Conservation (phyloP, 2,888 invertebrate species). For the Venusia cambrica region DNA sequence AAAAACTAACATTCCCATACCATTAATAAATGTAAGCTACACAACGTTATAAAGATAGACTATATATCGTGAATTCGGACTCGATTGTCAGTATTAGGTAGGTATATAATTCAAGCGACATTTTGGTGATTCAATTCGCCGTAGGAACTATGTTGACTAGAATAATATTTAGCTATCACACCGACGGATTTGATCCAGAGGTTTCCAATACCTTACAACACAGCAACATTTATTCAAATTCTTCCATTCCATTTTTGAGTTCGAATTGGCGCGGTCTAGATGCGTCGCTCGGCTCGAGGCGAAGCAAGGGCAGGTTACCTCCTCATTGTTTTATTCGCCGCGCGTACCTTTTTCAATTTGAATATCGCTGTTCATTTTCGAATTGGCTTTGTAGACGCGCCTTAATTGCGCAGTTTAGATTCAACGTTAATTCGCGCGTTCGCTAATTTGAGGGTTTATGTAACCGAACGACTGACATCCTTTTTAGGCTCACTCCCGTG, state of each 20-base stretch:
- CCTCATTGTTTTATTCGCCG: slow-evolving; percentile 70
- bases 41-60: slow-evolving; percentile 21
- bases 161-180: slow-evolving; percentile 38
- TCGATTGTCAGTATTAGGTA: slow-evolving; percentile 11
- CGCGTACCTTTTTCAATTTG: slow-evolving; percentile 78
- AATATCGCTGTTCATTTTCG: slow-evolving; percentile 77
- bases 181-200: slow-evolving; percentile 62
- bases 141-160: slow-evolving; percentile 8
- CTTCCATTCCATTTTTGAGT: slow-evolving; percentile 68
- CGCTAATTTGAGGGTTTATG: slow-evolving; percentile 75
- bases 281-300: slow-evolving; percentile 50
- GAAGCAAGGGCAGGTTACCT: slow-evolving; percentile 45
- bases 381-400: slow-evolving; percentile 72
- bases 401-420: slow-evolving; percentile 77
- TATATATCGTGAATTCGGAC: too few relatives aligned
- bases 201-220: slow-evolving; percentile 60
- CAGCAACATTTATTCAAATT: slow-evolving; percentile 73
- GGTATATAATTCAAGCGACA: slow-evolving; percentile 27
- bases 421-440: slow-evolving; percentile 71
- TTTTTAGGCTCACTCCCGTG: slow-evolving; percentile 57
- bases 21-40: slow-evolving; percentile 16
- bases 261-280: slow-evolving; percentile 56
- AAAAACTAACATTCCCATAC: slow-evolving; percentile 40
- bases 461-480: slow-evolving; percentile 62
- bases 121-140: slow-evolving; percentile 25